These are phyloP conservation scores for Sesia apiformis DNA, from an alignment of 2,888 invertebrate genomes.

Conservation along the genomic window DNA sequence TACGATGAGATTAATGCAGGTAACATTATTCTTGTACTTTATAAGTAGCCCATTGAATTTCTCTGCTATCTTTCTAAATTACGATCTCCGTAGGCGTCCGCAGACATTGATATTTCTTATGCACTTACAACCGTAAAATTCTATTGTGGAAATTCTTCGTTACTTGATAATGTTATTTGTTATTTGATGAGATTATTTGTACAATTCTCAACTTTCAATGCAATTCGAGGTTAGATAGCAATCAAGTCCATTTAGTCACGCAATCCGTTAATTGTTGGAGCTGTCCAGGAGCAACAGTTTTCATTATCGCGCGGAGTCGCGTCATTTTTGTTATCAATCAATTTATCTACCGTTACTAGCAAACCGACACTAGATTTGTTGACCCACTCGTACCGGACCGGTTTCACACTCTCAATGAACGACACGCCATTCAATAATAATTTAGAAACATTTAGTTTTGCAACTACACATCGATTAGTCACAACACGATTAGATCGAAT, in stretches of 20 bases:
- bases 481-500: too few species aligned
- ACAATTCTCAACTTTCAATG: not conserved
- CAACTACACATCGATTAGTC: constrained; percentile 1
- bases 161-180: not conserved
- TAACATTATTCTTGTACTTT: not conserved
- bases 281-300: constrained; percentile 37
- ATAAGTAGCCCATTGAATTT: not conserved
- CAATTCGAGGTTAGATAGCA: not conserved
- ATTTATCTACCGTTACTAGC: constrained; percentile 57
- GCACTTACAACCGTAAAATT: not conserved
- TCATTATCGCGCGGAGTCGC: constrained; percentile 31
- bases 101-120: not conserved
- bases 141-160: not conserved
- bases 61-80: not conserved
- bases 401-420: constrained; percentile 43
- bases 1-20: not conserved
- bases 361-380: constrained; percentile 46
- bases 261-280: constrained; percentile 19
- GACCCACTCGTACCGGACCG: constrained; percentile 45
- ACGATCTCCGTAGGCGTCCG: not conserved
- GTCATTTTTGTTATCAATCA: constrained; percentile 60
- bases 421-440: constrained; percentile 36
- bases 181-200: not conserved
- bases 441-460: constrained; percentile 15
- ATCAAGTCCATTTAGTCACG: constrained; percentile 22